Conservation (phyloP, 1,140 invertebrate species). For the Scaptomyza montana region DNA sequence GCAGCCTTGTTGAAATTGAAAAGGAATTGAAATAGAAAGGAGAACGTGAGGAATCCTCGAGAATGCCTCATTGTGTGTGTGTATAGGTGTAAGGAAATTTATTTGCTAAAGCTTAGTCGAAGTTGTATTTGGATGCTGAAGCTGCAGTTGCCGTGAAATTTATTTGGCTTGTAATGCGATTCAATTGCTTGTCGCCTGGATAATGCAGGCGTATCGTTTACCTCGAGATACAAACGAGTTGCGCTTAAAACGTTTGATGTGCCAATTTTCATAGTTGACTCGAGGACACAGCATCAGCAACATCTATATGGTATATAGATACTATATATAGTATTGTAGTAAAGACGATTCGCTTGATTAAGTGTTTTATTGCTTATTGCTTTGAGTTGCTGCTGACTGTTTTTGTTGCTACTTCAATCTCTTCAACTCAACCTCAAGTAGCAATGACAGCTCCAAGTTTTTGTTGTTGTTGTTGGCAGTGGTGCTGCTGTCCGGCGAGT, state of each 20-base stretch:
- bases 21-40: background rate
- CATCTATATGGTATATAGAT: too few species aligned
- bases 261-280: slow-evolving; percentile 75
- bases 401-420: slow-evolving; percentile 19
- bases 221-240: slow-evolving; percentile 60
- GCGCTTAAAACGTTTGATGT: slow-evolving; percentile 71
- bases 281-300: background rate
- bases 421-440: slow-evolving; percentile 30
- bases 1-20: background rate
- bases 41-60: slow-evolving; percentile 4
- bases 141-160: slow-evolving; percentile 53
- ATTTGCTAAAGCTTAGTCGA: slow-evolving; percentile 30
- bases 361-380: slow-evolving; percentile 53
- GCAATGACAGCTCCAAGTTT: slow-evolving; percentile 29
- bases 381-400: slow-evolving; percentile 24
- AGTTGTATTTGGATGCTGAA: background rate
- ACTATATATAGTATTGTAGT: background rate
- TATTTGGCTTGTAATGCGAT: slow-evolving; percentile 74
- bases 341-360: slow-evolving; percentile 40
- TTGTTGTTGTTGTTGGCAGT: slow-evolving; percentile 8
- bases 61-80: slow-evolving; percentile 36
- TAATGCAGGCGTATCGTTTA: slow-evolving; percentile 66
- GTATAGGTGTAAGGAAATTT: slow-evolving; percentile 35
- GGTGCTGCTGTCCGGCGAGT: slow-evolving; percentile 28
- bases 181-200: slow-evolving; percentile 63